Evolutionary conservation across 2,797 vertebrate genomes (phyloP).

Genomic region (Rhabdophis nuchalis): DNA sequence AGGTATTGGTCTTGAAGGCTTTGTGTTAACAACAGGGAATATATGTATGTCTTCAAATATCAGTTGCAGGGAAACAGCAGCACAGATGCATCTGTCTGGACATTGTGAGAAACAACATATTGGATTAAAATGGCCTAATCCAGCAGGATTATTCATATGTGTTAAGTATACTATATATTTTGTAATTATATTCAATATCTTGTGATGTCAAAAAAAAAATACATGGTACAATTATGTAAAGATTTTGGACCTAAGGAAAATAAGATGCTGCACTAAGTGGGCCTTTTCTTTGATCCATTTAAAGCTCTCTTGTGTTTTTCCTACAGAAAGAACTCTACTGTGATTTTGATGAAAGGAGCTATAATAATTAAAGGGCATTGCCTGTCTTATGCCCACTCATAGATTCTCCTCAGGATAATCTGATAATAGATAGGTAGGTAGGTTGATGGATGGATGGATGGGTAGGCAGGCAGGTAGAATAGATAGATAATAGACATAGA

Average conservation of each 20-base stretch:
- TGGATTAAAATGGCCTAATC: not conserved
- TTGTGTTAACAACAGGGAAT: not conserved
- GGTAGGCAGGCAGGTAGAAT: too few species aligned
- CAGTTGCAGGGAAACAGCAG: not conserved
- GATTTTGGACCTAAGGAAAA: not conserved
- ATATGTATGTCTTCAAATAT: not conserved
- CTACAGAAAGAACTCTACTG: not conserved
- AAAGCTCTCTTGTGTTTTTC: not conserved
- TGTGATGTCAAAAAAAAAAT: not conserved
- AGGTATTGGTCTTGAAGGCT: not conserved
- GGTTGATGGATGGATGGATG: too few species aligned
- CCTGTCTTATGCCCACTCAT: not conserved
- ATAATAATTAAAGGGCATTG: not conserved
- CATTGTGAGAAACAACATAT: not conserved
- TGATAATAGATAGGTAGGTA: not conserved
- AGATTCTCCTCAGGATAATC: not conserved
- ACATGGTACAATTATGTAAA: not conserved
- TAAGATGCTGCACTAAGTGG: not conserved
- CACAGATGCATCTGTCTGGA: not conserved
- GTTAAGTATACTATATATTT: not conserved
- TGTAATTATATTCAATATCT: not conserved
- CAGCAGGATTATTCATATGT: not conserved
- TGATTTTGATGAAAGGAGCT: not conserved
- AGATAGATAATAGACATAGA: too few species aligned
- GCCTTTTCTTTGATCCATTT: not conserved